Evolutionary conservation across 2,113 vertebrate genomes (phyloP).

Genomic region (Turnix velox): DNA sequence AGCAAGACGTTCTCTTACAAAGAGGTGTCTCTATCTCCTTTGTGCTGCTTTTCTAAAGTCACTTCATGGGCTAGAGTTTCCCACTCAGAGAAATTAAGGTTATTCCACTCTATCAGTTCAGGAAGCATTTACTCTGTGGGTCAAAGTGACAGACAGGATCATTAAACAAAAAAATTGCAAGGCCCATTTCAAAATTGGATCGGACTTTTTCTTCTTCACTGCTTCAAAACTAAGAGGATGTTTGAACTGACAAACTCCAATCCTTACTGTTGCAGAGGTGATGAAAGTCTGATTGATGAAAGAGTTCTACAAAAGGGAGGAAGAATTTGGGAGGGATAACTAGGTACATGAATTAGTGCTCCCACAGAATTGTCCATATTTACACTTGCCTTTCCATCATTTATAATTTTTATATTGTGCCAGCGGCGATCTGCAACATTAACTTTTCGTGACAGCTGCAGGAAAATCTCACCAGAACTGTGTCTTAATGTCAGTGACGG

Average conservation of each 20-base stretch:
- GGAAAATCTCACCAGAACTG: conserved; percentile 79
- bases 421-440: conserved; percentile 80
- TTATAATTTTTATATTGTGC: conserved; percentile 84
- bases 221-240: not conserved
- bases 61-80: not conserved
- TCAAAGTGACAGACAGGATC: not conserved
- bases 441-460: conserved; percentile 74
- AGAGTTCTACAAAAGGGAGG: not conserved
- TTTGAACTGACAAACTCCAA: not conserved
- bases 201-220: not conserved
- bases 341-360: not conserved
- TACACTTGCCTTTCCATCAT: conserved; percentile 81
- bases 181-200: not conserved
- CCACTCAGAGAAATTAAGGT: not conserved
- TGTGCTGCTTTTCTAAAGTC: not conserved
- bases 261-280: not conserved
- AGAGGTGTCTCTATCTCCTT: not conserved
- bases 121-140: not conserved
- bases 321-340: not conserved
- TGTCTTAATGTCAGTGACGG: conserved; percentile 80
- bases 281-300: not conserved
- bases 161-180: not conserved
- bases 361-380: not conserved
- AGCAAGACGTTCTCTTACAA: not conserved
- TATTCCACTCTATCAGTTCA: not conserved